Percentiles rank a stretch among this genome's conserved stretches.
Conservation (phyloP, 2,888 invertebrate species). For the Malthinus flaveolus region DNA sequence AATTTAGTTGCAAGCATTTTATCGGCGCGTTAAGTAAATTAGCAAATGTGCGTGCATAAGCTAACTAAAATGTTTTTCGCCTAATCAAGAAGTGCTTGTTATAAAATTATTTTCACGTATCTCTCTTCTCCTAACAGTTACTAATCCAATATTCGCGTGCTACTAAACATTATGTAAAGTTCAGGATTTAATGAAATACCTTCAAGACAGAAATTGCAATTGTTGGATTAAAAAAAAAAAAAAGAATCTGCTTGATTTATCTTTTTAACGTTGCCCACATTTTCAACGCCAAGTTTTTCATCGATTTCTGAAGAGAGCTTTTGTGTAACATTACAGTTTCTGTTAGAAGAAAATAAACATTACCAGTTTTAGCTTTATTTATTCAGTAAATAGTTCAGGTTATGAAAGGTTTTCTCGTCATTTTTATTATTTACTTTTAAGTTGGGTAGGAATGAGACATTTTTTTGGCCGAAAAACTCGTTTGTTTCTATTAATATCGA, state of each 20-base stretch:
- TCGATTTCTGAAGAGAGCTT: slow-evolving; percentile 19
- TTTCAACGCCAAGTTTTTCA: slow-evolving; percentile 6
- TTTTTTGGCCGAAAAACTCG: background rate
- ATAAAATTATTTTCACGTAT: slow-evolving; percentile 2
- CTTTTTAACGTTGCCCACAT: slow-evolving; percentile 1
- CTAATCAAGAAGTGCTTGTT: background rate
- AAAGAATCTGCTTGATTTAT: background rate
- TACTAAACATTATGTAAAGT: slow-evolving; percentile 5
- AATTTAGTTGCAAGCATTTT: no score
- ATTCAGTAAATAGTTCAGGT: background rate
- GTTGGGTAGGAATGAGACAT: background rate
- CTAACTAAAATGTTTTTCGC: slow-evolving; percentile 1
- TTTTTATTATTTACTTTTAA: no score
- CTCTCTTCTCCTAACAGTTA: background rate
- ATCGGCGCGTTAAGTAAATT: no score
- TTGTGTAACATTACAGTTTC: slow-evolving; percentile 14
- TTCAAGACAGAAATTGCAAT: background rate
- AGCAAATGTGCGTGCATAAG: background rate
- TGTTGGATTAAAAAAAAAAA: background rate
- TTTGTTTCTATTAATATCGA: background rate
- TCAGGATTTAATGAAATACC: slow-evolving; percentile 4
- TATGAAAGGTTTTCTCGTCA: background rate
- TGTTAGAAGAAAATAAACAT: slow-evolving; percentile 14
- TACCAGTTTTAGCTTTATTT: slow-evolving; percentile 1
- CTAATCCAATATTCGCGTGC: slow-evolving; percentile 5